phyloP scores from a whole-genome alignment of 2,888 invertebrate genomes.

The Ecdyonurus torrentis region DNA sequence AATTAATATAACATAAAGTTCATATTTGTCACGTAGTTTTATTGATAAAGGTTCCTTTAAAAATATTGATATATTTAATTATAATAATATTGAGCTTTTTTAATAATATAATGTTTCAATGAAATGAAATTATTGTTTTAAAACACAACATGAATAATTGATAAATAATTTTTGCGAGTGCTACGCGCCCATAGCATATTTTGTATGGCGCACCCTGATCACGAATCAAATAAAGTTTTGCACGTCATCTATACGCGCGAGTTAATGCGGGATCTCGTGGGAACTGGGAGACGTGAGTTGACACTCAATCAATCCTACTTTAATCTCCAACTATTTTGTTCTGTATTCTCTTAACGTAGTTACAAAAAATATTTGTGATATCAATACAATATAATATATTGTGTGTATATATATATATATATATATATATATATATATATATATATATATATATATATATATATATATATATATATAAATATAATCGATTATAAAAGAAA shows the following conservation, averaged over 20 bases:
- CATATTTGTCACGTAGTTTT: no score
- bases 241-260: neutral
- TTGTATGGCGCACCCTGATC: neutral
- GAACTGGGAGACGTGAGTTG: neutral
- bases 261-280: neutral
- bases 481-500: no score
- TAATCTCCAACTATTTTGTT: neutral
- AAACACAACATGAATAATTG: no score
- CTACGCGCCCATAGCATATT: no score
- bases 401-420: conserved; percentile 3
- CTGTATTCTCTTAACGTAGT: neutral
- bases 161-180: neutral
- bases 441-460: no score
- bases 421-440: conserved; percentile 1
- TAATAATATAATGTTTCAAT: no score
- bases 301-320: neutral
- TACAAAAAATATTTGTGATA: neutral
- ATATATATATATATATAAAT: no score
- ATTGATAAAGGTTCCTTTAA: no score
- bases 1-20: no score
- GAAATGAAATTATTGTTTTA: no score
- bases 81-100: no score
- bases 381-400: conserved; percentile 3
- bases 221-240: neutral
- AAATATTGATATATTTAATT: no score